These are phyloP conservation scores for Bradynema listronoti DNA, from an alignment of 1,140 invertebrate genomes.

Conservation along the genomic window DNA sequence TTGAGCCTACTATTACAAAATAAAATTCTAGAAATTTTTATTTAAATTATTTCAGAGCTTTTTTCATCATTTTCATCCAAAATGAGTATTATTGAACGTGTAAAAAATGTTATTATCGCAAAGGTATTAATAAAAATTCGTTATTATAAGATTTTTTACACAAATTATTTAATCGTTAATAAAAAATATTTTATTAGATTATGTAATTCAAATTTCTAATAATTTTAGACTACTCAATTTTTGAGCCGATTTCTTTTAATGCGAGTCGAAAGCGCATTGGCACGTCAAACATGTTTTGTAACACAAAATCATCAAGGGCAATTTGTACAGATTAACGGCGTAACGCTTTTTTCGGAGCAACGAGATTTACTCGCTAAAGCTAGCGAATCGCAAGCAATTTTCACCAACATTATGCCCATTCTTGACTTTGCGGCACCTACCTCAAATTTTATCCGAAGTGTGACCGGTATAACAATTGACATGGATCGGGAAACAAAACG, in stretches of 20 bases:
- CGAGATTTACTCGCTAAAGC: neutral
- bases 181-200: too few relatives aligned
- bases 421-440: constrained; percentile 43
- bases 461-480: constrained; percentile 42
- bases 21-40: constrained; percentile 6
- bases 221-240: too few relatives aligned
- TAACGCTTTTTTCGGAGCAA: neutral
- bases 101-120: constrained; percentile 41
- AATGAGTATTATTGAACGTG: constrained; percentile 35
- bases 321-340: too few relatives aligned
- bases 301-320: too few relatives aligned
- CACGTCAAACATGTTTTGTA: too few relatives aligned
- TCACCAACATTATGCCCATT: constrained; percentile 41
- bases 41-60: constrained; percentile 34
- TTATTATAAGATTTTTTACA: too few relatives aligned
- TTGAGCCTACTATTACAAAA: too few relatives aligned
- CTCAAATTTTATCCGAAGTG: constrained; percentile 25
- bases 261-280: too few relatives aligned
- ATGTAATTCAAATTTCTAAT: too few relatives aligned
- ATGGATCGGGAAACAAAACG: neutral
- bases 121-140: too few relatives aligned
- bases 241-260: too few relatives aligned
- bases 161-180: too few relatives aligned
- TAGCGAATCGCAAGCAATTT: constrained; percentile 8
- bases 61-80: constrained; percentile 37